A percentile compares a stretch with the other conserved stretches of the same genome.
phyloP scores from a whole-genome alignment of 1,140 invertebrate species.

The Drosophila littoralis region DNA sequence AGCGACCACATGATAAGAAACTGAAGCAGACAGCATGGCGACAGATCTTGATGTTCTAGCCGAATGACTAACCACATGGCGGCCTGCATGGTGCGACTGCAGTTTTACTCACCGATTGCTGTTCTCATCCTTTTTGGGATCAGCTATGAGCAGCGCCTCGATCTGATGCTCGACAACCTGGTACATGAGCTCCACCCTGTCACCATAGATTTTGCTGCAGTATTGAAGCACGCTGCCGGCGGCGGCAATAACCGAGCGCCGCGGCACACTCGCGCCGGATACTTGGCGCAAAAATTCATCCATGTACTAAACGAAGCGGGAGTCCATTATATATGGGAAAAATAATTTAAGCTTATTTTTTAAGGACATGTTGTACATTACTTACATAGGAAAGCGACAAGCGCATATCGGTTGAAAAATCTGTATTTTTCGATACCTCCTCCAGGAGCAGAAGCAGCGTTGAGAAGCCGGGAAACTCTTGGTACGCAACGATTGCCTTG shows the following conservation, averaged over 20 bases:
- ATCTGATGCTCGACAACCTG: constrained; percentile 60
- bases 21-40: constrained; percentile 55
- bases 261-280: constrained; percentile 12
- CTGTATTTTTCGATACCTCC: constrained; percentile 71
- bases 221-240: constrained; percentile 56
- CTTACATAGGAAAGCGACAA: constrained; percentile 72
- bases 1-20: constrained; percentile 44
- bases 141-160: constrained; percentile 41
- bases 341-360: neutral
- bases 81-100: neutral
- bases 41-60: neutral
- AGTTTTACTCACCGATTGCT: constrained; percentile 48
- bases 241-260: constrained; percentile 37
- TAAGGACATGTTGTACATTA: neutral
- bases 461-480: constrained; percentile 46
- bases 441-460: constrained; percentile 60
- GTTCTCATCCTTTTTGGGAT: constrained; percentile 32
- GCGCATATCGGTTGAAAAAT: constrained; percentile 67
- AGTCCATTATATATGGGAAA: neutral
- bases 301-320: constrained; percentile 40
- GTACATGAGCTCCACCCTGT: constrained; percentile 58
- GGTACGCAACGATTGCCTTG: constrained; percentile 62
- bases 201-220: constrained; percentile 60
- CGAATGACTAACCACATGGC: constrained; percentile 24
- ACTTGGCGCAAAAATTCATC: constrained; percentile 46